Conservation (phyloP, 2,797 vertebrate genomes). For the Thaleichthys pacificus region DNA sequence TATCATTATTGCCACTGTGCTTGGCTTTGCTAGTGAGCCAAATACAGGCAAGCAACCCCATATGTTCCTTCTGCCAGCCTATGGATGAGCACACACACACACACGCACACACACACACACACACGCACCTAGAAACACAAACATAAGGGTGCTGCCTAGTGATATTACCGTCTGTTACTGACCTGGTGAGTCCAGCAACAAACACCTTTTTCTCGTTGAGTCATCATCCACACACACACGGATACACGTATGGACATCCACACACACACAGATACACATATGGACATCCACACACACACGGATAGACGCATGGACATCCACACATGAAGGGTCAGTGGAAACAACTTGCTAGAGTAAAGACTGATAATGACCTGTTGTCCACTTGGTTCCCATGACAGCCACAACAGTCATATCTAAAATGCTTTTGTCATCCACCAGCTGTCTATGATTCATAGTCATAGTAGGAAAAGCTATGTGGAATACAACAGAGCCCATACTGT, state of each 20-base stretch:
- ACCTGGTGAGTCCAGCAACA: background rate
- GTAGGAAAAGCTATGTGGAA: no score
- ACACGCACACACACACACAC: slow-evolving; percentile 9
- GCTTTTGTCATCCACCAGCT: slow-evolving; percentile 49
- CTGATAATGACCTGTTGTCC: slow-evolving; percentile 50
- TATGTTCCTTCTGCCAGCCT: slow-evolving; percentile 67
- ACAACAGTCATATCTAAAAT: slow-evolving; percentile 31
- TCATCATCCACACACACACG: background rate
- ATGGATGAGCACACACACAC: slow-evolving; percentile 8
- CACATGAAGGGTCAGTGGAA: slow-evolving; percentile 43
- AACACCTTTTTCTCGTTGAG: background rate
- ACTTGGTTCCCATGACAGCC: slow-evolving; percentile 63
- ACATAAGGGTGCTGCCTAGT: background rate
- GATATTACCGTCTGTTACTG: background rate
- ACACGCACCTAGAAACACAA: background rate
- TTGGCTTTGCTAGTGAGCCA: slow-evolving; percentile 29
- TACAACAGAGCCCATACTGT: no score
- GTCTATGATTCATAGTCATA: background rate
- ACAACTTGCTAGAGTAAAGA: slow-evolving; percentile 57
- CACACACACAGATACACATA: background rate
- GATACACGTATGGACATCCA: slow-evolving; percentile 1
- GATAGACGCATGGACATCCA: background rate
- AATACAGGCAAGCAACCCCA: slow-evolving; percentile 55
- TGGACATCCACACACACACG: background rate
- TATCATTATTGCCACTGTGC: no score